Percentiles rank a stretch among this genome's conserved stretches.
Evolutionary conservation across 2,797 vertebrate species (phyloP).

Genomic region (Rhinella marina): DNA sequence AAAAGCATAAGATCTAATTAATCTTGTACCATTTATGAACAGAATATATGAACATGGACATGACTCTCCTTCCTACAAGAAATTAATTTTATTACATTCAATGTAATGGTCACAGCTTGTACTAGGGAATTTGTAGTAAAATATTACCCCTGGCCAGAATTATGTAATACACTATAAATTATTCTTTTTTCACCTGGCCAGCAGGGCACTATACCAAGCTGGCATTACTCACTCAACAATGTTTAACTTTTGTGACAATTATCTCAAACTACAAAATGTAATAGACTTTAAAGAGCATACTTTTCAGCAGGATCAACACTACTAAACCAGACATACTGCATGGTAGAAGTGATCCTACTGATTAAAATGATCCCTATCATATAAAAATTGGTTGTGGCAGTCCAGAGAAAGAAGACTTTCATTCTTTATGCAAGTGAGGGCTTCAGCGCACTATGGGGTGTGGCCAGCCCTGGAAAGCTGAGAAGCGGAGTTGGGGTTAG

Average conservation of each 20-base stretch:
- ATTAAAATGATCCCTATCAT: too few relatives aligned
- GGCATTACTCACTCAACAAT: not conserved
- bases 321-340: too few relatives aligned
- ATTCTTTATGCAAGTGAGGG: too few relatives aligned
- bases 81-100: slow-evolving; percentile 17
- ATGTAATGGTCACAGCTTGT: slow-evolving; percentile 14
- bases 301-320: too few relatives aligned
- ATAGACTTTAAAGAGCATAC: not conserved
- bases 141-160: not conserved
- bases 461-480: too few relatives aligned
- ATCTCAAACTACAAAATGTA: not conserved
- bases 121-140: not conserved
- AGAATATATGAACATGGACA: slow-evolving; percentile 8
- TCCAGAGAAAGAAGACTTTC: too few relatives aligned
- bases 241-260: not conserved
- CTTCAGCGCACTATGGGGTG: too few relatives aligned
- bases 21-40: slow-evolving; percentile 21
- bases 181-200: not conserved
- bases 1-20: slow-evolving; percentile 26
- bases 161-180: slow-evolving; percentile 3
- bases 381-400: too few relatives aligned
- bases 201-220: not conserved
- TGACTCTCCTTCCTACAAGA: not conserved
- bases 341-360: too few relatives aligned
- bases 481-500: too few relatives aligned